These are phyloP conservation scores for Trichoplax adhaerens DNA, from an alignment of 37 sponge, comb jelly and placozoan species.

Conservation along the genomic window DNA sequence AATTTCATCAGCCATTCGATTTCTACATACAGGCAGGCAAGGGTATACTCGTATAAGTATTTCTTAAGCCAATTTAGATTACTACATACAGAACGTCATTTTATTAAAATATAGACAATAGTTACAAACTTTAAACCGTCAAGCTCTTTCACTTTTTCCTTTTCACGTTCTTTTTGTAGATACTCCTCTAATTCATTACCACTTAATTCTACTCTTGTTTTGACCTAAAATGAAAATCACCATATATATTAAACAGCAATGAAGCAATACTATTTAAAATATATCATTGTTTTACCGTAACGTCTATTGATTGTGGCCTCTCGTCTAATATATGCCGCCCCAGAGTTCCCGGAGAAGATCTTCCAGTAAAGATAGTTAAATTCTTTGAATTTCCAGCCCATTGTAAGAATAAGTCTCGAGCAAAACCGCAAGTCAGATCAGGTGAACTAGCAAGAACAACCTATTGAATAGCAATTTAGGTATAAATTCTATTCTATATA, in stretches of 20 bases:
- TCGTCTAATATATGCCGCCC: constrained; percentile 50
- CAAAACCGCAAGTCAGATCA: constrained; percentile 79
- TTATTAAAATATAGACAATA: too few species aligned
- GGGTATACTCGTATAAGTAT: not conserved
- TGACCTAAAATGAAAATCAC: constrained; percentile 19
- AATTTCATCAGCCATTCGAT: constrained; percentile 10
- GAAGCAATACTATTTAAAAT: not conserved
- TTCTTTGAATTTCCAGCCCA: constrained; percentile 62
- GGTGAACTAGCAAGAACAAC: constrained; percentile 76
- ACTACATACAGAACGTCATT: too few species aligned
- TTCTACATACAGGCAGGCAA: not conserved
- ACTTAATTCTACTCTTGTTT: constrained; percentile 54
- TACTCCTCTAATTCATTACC: constrained; percentile 81
- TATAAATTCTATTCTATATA: constrained; percentile 1
- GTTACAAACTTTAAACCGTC: too few species aligned
- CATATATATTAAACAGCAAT: not conserved
- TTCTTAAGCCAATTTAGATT: too few species aligned
- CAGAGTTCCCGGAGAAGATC: constrained; percentile 50
- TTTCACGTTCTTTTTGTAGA: constrained; percentile 11
- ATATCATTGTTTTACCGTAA: constrained; percentile 15
- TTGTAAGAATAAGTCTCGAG: constrained; percentile 72
- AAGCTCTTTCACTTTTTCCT: too few species aligned
- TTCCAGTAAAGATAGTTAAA: constrained; percentile 59
- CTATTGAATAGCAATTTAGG: constrained; percentile 26
- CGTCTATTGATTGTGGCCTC: constrained; percentile 26